phyloP scores from a whole-genome alignment of 2,888 invertebrate genomes.

The Balanococcus diminutus region DNA sequence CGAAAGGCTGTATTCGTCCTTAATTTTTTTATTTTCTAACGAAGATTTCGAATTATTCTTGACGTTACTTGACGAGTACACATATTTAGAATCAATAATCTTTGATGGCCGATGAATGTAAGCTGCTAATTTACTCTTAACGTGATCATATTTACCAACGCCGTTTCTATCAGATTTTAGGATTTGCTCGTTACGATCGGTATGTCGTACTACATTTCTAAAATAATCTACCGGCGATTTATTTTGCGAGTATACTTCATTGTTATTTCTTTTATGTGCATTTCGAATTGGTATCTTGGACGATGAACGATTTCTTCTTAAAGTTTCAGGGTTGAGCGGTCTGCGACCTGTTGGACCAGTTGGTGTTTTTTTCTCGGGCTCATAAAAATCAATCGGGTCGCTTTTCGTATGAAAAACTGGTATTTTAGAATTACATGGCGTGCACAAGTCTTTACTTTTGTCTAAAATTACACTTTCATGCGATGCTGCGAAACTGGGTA shows the following conservation, averaged over 20 bases:
- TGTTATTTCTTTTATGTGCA: not conserved
- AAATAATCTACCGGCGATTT: not conserved
- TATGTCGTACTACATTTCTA: not conserved
- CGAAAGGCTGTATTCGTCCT: not conserved
- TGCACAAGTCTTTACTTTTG: not conserved
- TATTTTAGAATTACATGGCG: conserved; percentile 48
- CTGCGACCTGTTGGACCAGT: not conserved
- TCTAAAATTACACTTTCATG: conserved; percentile 16
- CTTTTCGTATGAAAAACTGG: conserved; percentile 24
- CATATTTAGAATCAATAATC: conserved; percentile 14
- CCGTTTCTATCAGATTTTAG: not conserved
- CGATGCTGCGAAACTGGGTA: not conserved
- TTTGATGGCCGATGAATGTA: conserved; percentile 45
- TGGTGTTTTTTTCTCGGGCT: not conserved
- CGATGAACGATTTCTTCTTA: conserved; percentile 6
- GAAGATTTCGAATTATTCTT: conserved; percentile 19
- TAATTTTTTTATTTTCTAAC: not conserved
- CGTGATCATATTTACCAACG: conserved; percentile 27
- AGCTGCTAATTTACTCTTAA: conserved; percentile 47
- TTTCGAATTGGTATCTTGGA: conserved; percentile 52
- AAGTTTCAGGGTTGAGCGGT: conserved; percentile 4
- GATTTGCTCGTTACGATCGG: not conserved
- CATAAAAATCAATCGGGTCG: not conserved
- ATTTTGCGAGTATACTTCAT: not conserved
- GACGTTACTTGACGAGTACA: not conserved